Conservation (phyloP, 2,797 vertebrate species). For the Darevskia mixta region DNA sequence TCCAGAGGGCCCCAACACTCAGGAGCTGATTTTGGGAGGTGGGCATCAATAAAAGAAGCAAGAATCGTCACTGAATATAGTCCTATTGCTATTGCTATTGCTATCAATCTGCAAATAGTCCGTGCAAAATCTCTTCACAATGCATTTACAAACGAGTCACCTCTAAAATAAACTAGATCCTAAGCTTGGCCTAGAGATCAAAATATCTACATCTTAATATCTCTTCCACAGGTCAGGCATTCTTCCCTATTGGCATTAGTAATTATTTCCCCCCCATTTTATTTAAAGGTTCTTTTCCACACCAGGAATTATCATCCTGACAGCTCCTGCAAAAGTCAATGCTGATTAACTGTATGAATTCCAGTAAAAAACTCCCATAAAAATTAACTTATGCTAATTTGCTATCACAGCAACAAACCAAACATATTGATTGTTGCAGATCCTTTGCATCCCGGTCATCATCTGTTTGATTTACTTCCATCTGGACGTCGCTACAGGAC, state of each 20-base stretch:
- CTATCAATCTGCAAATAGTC: neutral
- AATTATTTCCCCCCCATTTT: neutral
- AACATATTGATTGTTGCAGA: slow-evolving; percentile 14
- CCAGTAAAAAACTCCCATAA: slow-evolving; percentile 14
- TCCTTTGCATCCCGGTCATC: too few relatives aligned
- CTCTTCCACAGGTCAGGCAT: neutral
- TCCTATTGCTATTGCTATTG: neutral
- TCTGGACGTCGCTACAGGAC: too few relatives aligned
- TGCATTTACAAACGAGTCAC: neutral
- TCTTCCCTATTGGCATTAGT: neutral
- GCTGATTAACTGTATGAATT: slow-evolving; percentile 23
- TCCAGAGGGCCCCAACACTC: too few relatives aligned
- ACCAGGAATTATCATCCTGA: neutral
- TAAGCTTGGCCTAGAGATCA: neutral
- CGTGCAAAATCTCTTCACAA: neutral
- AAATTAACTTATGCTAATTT: slow-evolving; percentile 14
- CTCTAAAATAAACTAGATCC: neutral
- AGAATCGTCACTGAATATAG: neutral
- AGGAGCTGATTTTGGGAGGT: too few relatives aligned
- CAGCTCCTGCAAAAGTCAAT: slow-evolving; percentile 48
- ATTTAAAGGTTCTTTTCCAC: too few relatives aligned
- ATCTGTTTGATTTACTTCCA: too few relatives aligned
- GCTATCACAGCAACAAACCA: slow-evolving; percentile 9
- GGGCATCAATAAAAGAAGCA: too few relatives aligned
- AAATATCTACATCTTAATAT: neutral